Evolutionary conservation across 2,113 vertebrate species (phyloP).

Genomic region (Xiphorhynchus elegans): DNA sequence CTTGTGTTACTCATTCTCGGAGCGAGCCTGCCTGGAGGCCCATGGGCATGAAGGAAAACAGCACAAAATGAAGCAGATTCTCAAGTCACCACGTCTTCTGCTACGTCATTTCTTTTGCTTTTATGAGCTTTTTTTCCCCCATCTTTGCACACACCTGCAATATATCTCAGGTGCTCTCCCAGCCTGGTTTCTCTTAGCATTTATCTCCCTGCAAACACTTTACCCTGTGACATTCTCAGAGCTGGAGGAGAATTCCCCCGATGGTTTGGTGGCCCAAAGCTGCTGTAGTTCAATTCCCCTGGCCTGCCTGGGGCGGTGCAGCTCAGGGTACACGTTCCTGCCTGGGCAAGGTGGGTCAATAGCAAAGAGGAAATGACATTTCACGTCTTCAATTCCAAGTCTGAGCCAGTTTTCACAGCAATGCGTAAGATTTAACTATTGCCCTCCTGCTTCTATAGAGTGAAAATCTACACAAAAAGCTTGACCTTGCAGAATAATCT

Average conservation of each 20-base stretch:
- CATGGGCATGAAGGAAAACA: neutral
- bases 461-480: rapidly evolving
- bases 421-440: neutral
- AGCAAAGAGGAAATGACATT: neutral
- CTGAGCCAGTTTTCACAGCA: neutral
- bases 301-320: neutral
- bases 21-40: neutral
- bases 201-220: neutral
- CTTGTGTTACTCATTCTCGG: neutral
- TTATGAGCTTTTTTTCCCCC: neutral
- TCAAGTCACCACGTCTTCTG: neutral
- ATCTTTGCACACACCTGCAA: neutral
- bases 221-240: neutral
- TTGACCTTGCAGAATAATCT: neutral
- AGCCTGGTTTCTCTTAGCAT: neutral
- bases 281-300: neutral
- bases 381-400: neutral
- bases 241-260: neutral
- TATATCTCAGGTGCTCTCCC: neutral
- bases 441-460: neutral
- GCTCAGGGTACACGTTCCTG: rapidly evolving
- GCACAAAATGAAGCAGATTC: neutral
- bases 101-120: neutral
- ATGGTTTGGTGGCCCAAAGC: neutral
- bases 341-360: neutral